Conservation (phyloP, 2,888 invertebrate genomes). For the Labia minor region DNA sequence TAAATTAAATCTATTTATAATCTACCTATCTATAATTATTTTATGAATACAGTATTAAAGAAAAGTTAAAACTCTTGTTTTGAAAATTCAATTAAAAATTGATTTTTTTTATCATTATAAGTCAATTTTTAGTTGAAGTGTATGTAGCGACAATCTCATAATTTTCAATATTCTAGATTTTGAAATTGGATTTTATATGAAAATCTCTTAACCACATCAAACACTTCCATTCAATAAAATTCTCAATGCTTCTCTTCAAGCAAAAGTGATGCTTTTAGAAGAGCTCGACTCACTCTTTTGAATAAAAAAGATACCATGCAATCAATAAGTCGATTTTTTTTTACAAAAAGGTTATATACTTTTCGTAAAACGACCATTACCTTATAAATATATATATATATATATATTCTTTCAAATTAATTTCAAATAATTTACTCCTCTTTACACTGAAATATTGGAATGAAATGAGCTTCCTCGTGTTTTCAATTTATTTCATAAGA, state of each 20-base stretch:
- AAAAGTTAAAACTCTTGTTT: no score
- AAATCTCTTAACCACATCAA: background rate
- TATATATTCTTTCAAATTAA: background rate
- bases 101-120: no score
- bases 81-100: no score
- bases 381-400: background rate
- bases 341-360: background rate
- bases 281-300: background rate
- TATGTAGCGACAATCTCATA: no score
- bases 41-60: no score
- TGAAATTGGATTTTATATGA: background rate
- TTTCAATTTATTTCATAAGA: background rate
- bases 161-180: background rate
- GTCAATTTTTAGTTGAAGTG: no score
- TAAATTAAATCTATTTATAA: no score
- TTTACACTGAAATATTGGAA: no score
- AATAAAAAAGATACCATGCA: conserved; percentile 1
- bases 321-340: background rate
- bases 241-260: background rate
- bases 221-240: background rate
- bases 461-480: background rate
- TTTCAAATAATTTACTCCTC: background rate
- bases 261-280: background rate
- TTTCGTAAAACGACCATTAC: background rate
- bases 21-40: no score